phyloP scores from a whole-genome alignment of 2,888 invertebrate genomes.

The Incurvaria masculella region DNA sequence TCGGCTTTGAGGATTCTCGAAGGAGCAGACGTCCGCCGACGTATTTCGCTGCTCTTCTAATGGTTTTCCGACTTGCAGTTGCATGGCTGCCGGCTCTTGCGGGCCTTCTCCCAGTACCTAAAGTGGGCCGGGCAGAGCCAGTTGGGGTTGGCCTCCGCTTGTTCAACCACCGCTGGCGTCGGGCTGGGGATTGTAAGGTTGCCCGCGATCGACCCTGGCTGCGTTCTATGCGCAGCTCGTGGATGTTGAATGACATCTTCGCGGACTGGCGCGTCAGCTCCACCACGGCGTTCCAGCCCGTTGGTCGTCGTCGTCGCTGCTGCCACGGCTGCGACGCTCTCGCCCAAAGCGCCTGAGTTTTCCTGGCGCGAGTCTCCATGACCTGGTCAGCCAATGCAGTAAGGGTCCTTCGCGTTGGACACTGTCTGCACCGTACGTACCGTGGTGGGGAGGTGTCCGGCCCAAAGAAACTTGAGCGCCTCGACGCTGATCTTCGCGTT shows the following conservation, averaged over 20 bases:
- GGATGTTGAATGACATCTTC: neutral
- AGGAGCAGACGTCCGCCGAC: constrained; percentile 11
- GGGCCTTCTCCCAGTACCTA: neutral
- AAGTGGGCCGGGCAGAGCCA: neutral
- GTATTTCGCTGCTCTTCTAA: constrained; percentile 2
- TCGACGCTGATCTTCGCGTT: neutral
- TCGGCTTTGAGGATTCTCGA: constrained; percentile 9
- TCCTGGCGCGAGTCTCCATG: neutral
- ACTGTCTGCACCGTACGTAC: neutral
- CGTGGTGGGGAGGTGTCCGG: neutral
- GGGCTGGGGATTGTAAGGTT: too few species aligned
- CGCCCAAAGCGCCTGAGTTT: too few species aligned
- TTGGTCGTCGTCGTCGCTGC: too few species aligned
- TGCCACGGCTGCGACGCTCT: too few species aligned
- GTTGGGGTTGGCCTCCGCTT: too few species aligned
- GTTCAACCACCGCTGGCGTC: too few species aligned
- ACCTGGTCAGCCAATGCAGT: constrained; percentile 1
- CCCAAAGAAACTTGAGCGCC: neutral
- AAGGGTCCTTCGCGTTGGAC: neutral
- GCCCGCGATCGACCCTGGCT: too few species aligned
- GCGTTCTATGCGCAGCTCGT: neutral
- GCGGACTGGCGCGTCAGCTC: neutral
- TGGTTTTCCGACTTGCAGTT: constrained; percentile 1
- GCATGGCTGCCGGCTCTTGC: neutral
- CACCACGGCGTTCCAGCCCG: neutral